These are phyloP conservation scores for Oscheius sp. DNA, from an alignment of 2,888 invertebrate genomes.

Conservation along the genomic window DNA sequence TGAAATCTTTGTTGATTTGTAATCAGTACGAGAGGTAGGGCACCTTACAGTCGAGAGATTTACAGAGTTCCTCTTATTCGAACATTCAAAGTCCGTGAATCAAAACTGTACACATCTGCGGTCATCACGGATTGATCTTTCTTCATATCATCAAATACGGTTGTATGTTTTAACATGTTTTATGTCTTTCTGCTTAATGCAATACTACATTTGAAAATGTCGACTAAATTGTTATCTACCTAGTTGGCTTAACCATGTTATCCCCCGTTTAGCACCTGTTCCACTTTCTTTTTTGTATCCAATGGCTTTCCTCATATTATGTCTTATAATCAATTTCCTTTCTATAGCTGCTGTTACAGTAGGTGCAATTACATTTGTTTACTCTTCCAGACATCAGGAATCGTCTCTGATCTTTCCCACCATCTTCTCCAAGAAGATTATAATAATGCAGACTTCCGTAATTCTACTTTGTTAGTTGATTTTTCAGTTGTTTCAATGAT, in stretches of 20 bases:
- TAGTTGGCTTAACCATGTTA: no score
- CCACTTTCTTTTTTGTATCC: no score
- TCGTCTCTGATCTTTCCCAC: not conserved
- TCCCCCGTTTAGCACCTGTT: no score
- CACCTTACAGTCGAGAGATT: not conserved
- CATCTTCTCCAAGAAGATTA: not conserved
- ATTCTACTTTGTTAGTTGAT: no score
- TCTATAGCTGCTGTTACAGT: not conserved
- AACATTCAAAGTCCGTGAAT: not conserved
- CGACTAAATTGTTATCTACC: no score
- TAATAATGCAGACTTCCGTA: no score
- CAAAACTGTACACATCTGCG: not conserved
- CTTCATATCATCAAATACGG: not conserved
- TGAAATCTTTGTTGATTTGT: conserved; percentile 23
- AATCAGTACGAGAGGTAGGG: not conserved
- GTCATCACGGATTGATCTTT: not conserved
- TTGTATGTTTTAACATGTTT: not conserved
- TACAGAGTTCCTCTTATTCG: conserved; percentile 14
- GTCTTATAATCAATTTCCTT: no score
- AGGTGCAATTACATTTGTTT: not conserved
- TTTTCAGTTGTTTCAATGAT: no score
- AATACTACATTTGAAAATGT: no score
- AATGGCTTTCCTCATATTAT: not conserved
- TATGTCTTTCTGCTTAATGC: no score
- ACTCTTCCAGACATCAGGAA: not conserved